Conservation (phyloP, 1,140 invertebrate genomes). For the Apis dorsata region DNA sequence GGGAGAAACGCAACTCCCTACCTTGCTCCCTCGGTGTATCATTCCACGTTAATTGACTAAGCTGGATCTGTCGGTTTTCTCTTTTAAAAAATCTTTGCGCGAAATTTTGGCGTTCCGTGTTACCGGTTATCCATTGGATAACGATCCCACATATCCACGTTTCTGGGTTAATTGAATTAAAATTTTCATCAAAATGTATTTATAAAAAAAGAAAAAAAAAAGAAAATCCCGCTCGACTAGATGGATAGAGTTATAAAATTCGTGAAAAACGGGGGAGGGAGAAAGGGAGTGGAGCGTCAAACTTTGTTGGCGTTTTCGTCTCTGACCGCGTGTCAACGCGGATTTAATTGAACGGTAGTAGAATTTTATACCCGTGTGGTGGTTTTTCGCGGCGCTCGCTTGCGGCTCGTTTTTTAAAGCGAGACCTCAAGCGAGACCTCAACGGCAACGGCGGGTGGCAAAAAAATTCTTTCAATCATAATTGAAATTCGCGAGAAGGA, state of each 20-base stretch:
- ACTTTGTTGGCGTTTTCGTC: not conserved
- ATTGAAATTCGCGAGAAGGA: slow-evolving; percentile 7
- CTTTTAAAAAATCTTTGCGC: no score
- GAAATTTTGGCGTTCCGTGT: not conserved
- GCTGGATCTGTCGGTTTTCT: not conserved
- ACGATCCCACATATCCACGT: no score
- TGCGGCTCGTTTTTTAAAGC: not conserved
- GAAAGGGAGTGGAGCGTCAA: not conserved
- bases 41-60: slow-evolving; percentile 19
- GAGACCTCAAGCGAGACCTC: not conserved
- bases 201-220: not conserved
- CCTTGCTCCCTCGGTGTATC: not conserved
- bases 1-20: not conserved
- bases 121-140: no score
- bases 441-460: not conserved
- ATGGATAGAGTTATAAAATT: not conserved
- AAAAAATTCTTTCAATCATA: slow-evolving; percentile 24
- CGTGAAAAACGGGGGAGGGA: not conserved
- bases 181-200: no score
- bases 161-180: no score
- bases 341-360: slow-evolving; percentile 22
- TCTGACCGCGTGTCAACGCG: slow-evolving; percentile 2
- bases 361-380: not conserved
- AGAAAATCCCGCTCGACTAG: no score
- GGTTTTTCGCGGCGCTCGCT: not conserved